phyloP scores from a whole-genome alignment of 2,113 vertebrate species.

The Sinocyclocheilus grahami region DNA sequence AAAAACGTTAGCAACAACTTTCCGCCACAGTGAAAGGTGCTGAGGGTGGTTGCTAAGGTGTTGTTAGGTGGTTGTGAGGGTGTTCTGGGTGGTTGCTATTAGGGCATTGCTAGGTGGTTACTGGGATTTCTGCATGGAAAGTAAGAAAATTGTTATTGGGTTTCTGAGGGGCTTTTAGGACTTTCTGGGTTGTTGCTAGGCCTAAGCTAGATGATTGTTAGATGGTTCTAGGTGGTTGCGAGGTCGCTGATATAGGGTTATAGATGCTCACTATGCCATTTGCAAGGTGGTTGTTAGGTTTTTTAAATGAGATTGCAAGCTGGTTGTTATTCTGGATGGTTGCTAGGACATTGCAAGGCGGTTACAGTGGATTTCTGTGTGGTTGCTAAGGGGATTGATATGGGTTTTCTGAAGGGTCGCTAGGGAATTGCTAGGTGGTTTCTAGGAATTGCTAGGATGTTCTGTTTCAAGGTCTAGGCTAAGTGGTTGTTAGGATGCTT shows the following conservation, averaged over 20 bases:
- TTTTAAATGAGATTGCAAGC: too few relatives aligned
- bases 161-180: neutral
- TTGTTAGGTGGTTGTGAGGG: neutral
- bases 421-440: neutral
- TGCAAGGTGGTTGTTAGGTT: neutral
- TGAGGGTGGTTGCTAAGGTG: neutral
- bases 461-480: neutral
- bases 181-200: neutral
- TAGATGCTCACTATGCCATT: neutral
- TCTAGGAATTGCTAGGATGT: neutral
- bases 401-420: neutral
- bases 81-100: neutral
- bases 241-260: neutral
- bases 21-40: neutral
- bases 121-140: neutral
- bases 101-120: neutral
- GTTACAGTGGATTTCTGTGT: neutral
- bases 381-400: neutral
- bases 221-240: too few relatives aligned
- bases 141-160: neutral
- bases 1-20: neutral
- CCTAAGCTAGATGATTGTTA: neutral
- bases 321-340: neutral
- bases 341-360: neutral
- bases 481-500: too few relatives aligned